Conservation (phyloP, 2,888 invertebrate species). For the Polietes domitor region DNA sequence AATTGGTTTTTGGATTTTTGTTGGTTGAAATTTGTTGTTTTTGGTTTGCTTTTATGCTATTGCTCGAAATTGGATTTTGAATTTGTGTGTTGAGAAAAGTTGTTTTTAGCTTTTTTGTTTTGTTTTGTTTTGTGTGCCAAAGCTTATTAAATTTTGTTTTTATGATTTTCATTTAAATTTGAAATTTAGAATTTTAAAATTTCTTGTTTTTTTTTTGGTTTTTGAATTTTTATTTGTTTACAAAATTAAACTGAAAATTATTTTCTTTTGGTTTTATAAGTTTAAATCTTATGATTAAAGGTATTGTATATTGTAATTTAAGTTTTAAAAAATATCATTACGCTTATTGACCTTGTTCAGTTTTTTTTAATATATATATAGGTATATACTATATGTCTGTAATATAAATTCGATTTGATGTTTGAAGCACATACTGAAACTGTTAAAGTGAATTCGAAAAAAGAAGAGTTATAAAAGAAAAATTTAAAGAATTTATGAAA, state of each 20-base stretch:
- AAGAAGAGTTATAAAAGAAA: too few relatives aligned
- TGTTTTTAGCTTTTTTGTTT: conserved; percentile 52
- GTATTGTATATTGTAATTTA: conserved; percentile 45
- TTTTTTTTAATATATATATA: conserved; percentile 52
- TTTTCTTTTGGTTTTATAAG: conserved; percentile 40
- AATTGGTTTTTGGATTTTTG: conserved; percentile 52
- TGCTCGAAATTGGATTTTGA: conserved; percentile 66
- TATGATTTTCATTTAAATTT: conserved; percentile 67
- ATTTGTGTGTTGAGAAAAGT: conserved; percentile 59
- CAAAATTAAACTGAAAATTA: conserved; percentile 52
- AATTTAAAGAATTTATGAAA: too few relatives aligned
- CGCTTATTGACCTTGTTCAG: conserved; percentile 69
- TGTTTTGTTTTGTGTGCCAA: conserved; percentile 74
- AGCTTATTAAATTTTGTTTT: conserved; percentile 72
- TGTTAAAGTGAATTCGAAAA: neutral
- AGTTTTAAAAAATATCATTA: conserved; percentile 64
- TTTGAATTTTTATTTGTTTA: conserved; percentile 47
- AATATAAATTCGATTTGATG: conserved; percentile 69
- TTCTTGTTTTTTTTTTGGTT: conserved; percentile 50
- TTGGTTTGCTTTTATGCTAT: conserved; percentile 61
- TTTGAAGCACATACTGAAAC: conserved; percentile 53
- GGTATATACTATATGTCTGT: conserved; percentile 20
- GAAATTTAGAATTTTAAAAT: conserved; percentile 56
- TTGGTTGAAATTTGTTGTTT: conserved; percentile 49
- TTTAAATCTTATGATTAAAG: conserved; percentile 39